Conservation (phyloP, 1,140 invertebrate genomes). For the Drosophila varians region DNA sequence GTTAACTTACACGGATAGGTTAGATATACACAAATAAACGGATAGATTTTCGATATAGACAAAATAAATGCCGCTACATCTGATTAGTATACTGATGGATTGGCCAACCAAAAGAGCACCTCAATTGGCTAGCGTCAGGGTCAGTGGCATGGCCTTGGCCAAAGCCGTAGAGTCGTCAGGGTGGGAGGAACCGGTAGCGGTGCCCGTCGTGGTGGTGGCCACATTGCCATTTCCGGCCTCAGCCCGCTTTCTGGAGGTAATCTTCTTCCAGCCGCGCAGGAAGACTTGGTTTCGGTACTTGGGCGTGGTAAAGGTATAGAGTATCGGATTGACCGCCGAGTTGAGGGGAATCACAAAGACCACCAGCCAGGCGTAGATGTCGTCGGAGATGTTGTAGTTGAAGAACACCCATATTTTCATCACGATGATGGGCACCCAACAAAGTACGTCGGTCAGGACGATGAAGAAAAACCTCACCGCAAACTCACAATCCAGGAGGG, state of each 20-base stretch:
- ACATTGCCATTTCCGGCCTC: slow-evolving; percentile 61
- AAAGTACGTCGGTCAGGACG: slow-evolving; percentile 89
- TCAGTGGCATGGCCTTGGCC: slow-evolving; percentile 61
- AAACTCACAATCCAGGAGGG: slow-evolving; percentile 87
- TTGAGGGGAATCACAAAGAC: slow-evolving; percentile 92
- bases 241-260: slow-evolving; percentile 66
- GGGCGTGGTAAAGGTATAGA: slow-evolving; percentile 92
- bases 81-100: slow-evolving; percentile 27
- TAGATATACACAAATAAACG: slow-evolving; percentile 32
- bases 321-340: slow-evolving; percentile 90
- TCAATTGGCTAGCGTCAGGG: slow-evolving; percentile 51
- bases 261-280: slow-evolving; percentile 79
- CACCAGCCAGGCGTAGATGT: slow-evolving; percentile 90
- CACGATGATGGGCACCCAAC: slow-evolving; percentile 90
- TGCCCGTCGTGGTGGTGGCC: slow-evolving; percentile 72
- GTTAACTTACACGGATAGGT: slow-evolving; percentile 60
- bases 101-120: neutral
- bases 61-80: slow-evolving; percentile 51
- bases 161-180: slow-evolving; percentile 67
- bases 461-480: slow-evolving; percentile 90
- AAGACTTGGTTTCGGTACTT: slow-evolving; percentile 86
- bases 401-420: slow-evolving; percentile 88
- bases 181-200: slow-evolving; percentile 75
- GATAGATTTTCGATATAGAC: slow-evolving; percentile 53
- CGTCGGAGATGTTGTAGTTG: slow-evolving; percentile 85